phyloP scores from a whole-genome alignment of 2,113 vertebrate genomes.

The Gallinago paraguaiae region DNA sequence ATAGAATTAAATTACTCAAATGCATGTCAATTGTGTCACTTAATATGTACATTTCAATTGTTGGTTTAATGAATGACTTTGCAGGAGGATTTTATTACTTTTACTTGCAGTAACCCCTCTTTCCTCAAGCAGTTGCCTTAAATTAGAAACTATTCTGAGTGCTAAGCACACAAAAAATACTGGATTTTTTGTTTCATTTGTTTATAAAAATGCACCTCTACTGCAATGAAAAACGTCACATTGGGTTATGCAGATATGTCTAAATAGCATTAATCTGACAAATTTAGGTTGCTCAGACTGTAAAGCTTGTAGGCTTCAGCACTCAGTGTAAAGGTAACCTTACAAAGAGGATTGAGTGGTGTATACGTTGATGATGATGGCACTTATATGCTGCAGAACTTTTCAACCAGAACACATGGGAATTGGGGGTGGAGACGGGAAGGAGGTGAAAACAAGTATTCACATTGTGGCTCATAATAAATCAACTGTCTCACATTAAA shows the following conservation, averaged over 20 bases:
- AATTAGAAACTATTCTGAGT: neutral
- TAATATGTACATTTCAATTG: slow-evolving; percentile 25
- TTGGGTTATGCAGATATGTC: neutral
- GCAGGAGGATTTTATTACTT: neutral
- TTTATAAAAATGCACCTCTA: neutral
- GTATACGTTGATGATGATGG: neutral
- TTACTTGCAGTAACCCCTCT: neutral
- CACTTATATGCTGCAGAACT: neutral
- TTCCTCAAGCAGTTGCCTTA: neutral
- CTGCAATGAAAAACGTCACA: neutral
- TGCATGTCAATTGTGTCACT: neutral
- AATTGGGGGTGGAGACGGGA: neutral
- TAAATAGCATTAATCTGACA: neutral
- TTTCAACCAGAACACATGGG: neutral
- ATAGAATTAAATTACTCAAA: slow-evolving; percentile 16
- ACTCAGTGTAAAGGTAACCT: neutral
- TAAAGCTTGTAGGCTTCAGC: neutral
- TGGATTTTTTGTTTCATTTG: neutral
- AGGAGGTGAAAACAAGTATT: slow-evolving; percentile 31
- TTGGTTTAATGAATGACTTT: slow-evolving; percentile 20
- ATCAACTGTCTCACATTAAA: slow-evolving; percentile 19
- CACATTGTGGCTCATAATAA: slow-evolving; percentile 9
- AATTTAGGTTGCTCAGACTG: neutral
- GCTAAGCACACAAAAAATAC: neutral
- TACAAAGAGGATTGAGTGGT: neutral